Evolutionary conservation across 2,888 invertebrate species (phyloP), one percentile per base, ranked within the genome.

Genomic region (Matsumyia berberina): DNA sequence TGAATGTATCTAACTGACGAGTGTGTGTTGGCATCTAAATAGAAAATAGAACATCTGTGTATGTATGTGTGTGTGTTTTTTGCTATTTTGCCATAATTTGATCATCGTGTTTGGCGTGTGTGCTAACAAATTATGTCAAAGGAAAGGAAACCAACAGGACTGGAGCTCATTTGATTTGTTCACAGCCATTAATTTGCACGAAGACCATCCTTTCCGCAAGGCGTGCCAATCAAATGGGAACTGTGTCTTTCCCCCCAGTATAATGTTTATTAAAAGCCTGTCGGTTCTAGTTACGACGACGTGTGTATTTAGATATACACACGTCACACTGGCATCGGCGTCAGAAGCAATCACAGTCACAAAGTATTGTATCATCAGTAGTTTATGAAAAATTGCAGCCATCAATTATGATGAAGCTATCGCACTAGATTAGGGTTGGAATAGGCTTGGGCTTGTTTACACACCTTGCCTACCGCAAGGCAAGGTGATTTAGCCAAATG

Each of bases 361-460:
- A 24, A 12, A 29, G 29, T 29, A 31, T 42, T 67, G 42, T 67
- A 42, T 67, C 67, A 42, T 31, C 67, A 17, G 1, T 39, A 53
- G 66, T 42, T 67, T 17, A 53, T 42, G 55, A 67, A 67, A 67
- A 55, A 67, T 67, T 53, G 67, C 55, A 11, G 3, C 17, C 67
- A 67, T 67, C 67, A 53, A 55, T 67, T 55, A 55, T 42, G 29
- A 42, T 17, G 51, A 44, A 37, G 51, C 51, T 37, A 37, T 51
- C 37, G 29, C 37, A 44, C 24, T 11, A n/a, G 11, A 15, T 31
- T n/a, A 31, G 51, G 37, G 49, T n/a, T 11, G 46, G 6, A 12
- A 37, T 33, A 46, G 33, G 24, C 24, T 24, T 24, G 24, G 12
- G 37, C 19, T 24, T 35, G 49, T 7, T 33, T n/a, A 17, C 53